Evolutionary conservation across 2,797 vertebrate species (phyloP).

Genomic region (Melanotaenia parkinsoni): DNA sequence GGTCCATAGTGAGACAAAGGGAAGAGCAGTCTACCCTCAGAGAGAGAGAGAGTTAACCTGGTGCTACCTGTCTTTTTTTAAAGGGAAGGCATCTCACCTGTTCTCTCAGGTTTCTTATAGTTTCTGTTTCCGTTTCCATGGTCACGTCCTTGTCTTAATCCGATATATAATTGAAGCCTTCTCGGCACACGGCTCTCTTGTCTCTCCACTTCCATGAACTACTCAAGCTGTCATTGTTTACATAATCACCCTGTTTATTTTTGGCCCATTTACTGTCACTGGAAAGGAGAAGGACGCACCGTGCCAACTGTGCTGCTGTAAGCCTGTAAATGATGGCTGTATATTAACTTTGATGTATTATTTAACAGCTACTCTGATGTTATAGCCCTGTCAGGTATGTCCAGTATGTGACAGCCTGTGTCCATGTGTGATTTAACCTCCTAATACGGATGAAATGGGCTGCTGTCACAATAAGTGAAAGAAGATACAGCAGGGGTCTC

Average conservation of each 20-base stretch:
- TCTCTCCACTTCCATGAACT: constrained; percentile 60
- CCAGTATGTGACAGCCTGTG: constrained; percentile 9
- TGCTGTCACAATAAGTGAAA: constrained; percentile 29
- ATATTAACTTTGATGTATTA: background rate
- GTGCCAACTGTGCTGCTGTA: background rate
- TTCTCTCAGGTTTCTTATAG: constrained; percentile 83
- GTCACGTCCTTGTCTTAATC: constrained; percentile 67
- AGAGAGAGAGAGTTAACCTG: constrained; percentile 58
- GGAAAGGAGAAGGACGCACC: background rate
- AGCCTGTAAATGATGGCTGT: background rate
- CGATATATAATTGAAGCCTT: constrained; percentile 80
- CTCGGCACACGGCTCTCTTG: constrained; percentile 15
- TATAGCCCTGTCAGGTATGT: background rate
- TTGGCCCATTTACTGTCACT: constrained; percentile 17
- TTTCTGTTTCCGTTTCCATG: constrained; percentile 86
- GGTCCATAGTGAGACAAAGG: constrained; percentile 72
- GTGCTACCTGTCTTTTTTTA: constrained; percentile 62
- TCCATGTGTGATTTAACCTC: constrained; percentile 9
- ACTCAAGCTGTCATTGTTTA: constrained; percentile 24
- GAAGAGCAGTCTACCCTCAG: constrained; percentile 41
- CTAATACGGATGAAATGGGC: constrained; percentile 23
- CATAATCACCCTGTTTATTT: constrained; percentile 15
- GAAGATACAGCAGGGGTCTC: constrained; percentile 3
- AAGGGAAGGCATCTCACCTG: constrained; percentile 66
- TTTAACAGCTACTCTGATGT: background rate